Evolutionary conservation across 2,888 invertebrate genomes (phyloP).

Genomic region (Polydrusus cervinus): DNA sequence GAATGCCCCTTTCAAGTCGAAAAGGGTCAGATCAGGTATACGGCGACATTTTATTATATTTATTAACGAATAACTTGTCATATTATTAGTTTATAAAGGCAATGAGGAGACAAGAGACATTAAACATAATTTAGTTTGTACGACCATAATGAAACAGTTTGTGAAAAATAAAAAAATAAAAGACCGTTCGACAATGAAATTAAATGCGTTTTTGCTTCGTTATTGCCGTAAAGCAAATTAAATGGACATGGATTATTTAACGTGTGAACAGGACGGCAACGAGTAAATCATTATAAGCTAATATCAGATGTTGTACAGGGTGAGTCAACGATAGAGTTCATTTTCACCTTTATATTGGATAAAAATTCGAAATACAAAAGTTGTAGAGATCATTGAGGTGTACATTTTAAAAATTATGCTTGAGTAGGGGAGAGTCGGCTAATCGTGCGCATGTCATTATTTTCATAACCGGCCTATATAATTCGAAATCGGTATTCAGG

Average conservation of each 20-base stretch:
- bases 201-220: slow-evolving; percentile 40
- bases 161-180: slow-evolving; percentile 24
- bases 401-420: too few species aligned
- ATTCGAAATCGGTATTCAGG: too few species aligned
- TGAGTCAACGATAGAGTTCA: too few species aligned
- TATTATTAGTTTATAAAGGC: slow-evolving; percentile 10
- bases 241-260: slow-evolving; percentile 41
- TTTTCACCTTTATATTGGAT: too few species aligned
- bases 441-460: too few species aligned
- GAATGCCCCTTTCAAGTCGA: slow-evolving; percentile 41
- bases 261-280: slow-evolving; percentile 25
- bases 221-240: slow-evolving; percentile 40
- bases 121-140: slow-evolving; percentile 36
- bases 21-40: slow-evolving; percentile 49
- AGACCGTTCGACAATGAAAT: slow-evolving; percentile 32
- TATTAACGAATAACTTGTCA: slow-evolving; percentile 38
- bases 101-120: slow-evolving; percentile 28
- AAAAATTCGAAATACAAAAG: too few species aligned
- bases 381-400: too few species aligned
- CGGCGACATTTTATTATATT: slow-evolving; percentile 28
- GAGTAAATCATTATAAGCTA: slow-evolving; percentile 24
- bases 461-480: too few species aligned
- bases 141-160: slow-evolving; percentile 34
- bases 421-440: too few species aligned
- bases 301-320: neutral